phyloP scores from a whole-genome alignment of 2,113 vertebrate species.

The Microcebus tavaratra region DNA sequence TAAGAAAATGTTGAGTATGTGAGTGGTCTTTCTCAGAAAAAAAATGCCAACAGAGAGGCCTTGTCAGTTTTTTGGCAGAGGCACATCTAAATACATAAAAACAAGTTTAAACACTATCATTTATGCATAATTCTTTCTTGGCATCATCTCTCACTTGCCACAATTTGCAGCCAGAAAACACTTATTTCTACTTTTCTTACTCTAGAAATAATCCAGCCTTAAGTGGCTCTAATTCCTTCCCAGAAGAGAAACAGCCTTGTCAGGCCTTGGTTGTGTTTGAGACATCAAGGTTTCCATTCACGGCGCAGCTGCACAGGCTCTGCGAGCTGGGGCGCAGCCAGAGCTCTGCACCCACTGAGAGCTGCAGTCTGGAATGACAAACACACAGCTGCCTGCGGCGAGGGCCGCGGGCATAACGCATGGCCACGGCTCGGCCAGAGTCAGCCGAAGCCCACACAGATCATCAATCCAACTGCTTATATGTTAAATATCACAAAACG shows the following conservation, averaged over 20 bases:
- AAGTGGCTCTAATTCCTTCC: conserved; percentile 82
- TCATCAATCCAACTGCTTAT: conserved; percentile 54
- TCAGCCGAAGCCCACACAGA: conserved; percentile 43
- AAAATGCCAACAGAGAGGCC: conserved; percentile 79
- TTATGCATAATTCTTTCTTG: conserved; percentile 87
- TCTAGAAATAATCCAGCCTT: conserved; percentile 81
- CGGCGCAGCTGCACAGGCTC: conserved; percentile 77
- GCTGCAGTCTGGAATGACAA: conserved; percentile 79
- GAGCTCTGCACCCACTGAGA: conserved; percentile 72
- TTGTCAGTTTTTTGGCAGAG: conserved; percentile 86
- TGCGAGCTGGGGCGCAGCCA: conserved; percentile 72
- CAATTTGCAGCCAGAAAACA: conserved; percentile 84
- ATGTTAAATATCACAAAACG: conserved; percentile 68
- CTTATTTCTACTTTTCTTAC: conserved; percentile 84
- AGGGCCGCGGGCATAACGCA: conserved; percentile 63
- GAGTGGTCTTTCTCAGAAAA: conserved; percentile 78
- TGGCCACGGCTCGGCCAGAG: conserved; percentile 52
- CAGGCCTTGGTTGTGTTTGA: conserved; percentile 63
- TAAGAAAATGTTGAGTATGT: conserved; percentile 73
- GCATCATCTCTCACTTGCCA: conserved; percentile 80
- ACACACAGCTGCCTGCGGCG: conserved; percentile 80
- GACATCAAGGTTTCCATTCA: conserved; percentile 76
- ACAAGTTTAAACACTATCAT: conserved; percentile 86
- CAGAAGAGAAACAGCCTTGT: conserved; percentile 83
- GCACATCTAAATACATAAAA: conserved; percentile 84